These are phyloP conservation scores for Ptychoptera contaminata DNA, from an alignment of 2,888 invertebrate species.

Conservation along the genomic window DNA sequence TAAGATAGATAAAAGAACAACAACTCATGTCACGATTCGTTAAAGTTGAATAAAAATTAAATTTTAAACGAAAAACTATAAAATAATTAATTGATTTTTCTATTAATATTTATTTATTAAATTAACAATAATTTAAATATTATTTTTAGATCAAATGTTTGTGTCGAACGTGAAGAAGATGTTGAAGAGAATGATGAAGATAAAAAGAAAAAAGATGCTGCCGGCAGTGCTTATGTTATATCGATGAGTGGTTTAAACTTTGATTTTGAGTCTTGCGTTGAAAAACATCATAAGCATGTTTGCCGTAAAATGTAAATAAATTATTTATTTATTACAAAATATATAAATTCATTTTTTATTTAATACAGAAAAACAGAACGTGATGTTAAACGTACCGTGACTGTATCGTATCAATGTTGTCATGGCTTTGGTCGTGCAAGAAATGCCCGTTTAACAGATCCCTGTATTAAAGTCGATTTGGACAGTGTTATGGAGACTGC, in stretches of 20 bases:
- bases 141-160: constrained; percentile 40
- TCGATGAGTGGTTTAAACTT: constrained; percentile 22
- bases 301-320: constrained; percentile 29
- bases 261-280: constrained; percentile 29
- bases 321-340: not conserved
- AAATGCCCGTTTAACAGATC: constrained; percentile 26
- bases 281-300: constrained; percentile 28
- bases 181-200: constrained; percentile 17
- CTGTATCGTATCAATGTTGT: constrained; percentile 50
- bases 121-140: constrained; percentile 8
- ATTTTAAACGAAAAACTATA: no score
- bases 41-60: no score
- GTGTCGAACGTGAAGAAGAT: constrained; percentile 39
- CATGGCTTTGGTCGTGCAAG: constrained; percentile 40
- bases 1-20: no score
- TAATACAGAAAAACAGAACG: constrained; percentile 35
- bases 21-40: no score
- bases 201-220: constrained; percentile 13
- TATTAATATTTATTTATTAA: not conserved
- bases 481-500: constrained; percentile 39
- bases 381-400: constrained; percentile 42
- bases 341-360: constrained; percentile 6
- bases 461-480: constrained; percentile 39
- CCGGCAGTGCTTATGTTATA: constrained; percentile 14
- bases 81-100: no score